Evolutionary conservation across 2,888 invertebrate species (phyloP).

Genomic region (Automeris io): DNA sequence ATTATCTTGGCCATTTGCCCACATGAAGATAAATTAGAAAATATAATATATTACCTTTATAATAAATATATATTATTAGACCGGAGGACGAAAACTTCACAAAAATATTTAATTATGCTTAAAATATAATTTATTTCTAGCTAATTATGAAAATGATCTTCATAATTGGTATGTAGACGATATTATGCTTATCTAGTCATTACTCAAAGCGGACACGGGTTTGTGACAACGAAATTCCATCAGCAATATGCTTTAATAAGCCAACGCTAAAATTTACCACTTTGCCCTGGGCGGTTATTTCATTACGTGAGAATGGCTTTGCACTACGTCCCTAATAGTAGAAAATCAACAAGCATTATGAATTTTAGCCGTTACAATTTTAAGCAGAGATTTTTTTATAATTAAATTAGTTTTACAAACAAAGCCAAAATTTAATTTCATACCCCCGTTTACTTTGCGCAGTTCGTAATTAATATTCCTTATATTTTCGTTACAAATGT

Average conservation of each 20-base stretch:
- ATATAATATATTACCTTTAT: too few relatives aligned
- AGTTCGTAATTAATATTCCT: background rate
- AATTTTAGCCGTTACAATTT: too few relatives aligned
- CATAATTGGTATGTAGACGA: conserved; percentile 3
- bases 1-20: too few relatives aligned
- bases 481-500: background rate
- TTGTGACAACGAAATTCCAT: conserved; percentile 57
- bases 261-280: conserved; percentile 44
- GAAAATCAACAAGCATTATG: conserved; percentile 8
- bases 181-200: background rate
- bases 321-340: conserved; percentile 14
- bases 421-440: background rate
- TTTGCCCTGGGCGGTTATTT: conserved; percentile 41
- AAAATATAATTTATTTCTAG: too few relatives aligned
- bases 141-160: too few relatives aligned
- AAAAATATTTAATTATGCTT: too few relatives aligned
- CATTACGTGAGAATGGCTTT: conserved; percentile 36
- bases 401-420: background rate
- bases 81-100: too few relatives aligned
- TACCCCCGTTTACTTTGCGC: background rate
- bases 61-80: too few relatives aligned
- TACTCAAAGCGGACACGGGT: conserved; percentile 21
- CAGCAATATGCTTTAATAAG: conserved; percentile 58
- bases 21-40: too few relatives aligned
- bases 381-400: too few relatives aligned